Evolutionary conservation across 1,140 invertebrate genomes (phyloP).

Genomic region (Trinorchestia longiramus): DNA sequence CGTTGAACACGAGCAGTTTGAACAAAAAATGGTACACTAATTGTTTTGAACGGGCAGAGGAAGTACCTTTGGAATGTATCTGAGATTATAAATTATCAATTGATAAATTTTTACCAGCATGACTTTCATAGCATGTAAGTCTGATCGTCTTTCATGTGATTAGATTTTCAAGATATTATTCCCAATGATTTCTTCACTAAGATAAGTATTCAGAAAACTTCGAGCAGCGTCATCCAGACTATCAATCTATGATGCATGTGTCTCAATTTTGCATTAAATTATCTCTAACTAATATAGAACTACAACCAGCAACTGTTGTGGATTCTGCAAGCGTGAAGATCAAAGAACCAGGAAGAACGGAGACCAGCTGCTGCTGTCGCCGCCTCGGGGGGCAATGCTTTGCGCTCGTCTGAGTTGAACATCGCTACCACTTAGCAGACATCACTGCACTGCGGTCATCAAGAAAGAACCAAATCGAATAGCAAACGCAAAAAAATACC

Average conservation of each 20-base stretch:
- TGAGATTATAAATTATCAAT: too few relatives aligned
- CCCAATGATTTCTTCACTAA: too few relatives aligned
- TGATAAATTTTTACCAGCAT: too few relatives aligned
- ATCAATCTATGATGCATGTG: not conserved
- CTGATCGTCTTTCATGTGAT: too few relatives aligned
- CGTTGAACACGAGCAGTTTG: too few relatives aligned
- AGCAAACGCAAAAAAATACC: not conserved
- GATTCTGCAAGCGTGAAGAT: not conserved
- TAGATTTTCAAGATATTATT: too few relatives aligned
- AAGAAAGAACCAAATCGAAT: not conserved
- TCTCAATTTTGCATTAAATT: not conserved
- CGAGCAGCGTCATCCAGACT: not conserved
- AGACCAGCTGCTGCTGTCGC: not conserved
- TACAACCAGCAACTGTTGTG: not conserved
- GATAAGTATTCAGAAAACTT: not conserved
- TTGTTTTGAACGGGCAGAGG: too few relatives aligned
- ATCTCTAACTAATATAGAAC: not conserved
- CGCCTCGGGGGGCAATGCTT: not conserved
- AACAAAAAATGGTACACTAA: too few relatives aligned
- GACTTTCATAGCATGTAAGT: too few relatives aligned
- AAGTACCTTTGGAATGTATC: too few relatives aligned
- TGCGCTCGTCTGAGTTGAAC: not conserved
- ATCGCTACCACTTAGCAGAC: not conserved
- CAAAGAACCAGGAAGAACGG: not conserved
- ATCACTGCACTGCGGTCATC: not conserved